Conservation (phyloP, 37 sponge, comb jelly and placozoan species). For the Theonella swinhoei region DNA sequence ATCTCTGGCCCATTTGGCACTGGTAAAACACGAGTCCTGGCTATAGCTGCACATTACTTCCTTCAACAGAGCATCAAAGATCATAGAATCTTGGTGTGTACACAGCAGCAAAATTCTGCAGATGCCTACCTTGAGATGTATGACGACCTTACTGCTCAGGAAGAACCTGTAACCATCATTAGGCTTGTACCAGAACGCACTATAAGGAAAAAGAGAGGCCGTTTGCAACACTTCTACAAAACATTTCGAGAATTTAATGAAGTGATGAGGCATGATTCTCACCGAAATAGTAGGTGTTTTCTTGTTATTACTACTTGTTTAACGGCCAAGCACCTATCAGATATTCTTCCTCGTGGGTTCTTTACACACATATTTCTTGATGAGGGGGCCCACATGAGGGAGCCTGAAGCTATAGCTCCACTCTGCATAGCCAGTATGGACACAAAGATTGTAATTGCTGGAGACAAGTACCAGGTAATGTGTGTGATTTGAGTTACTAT, state of each 20-base stretch:
- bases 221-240: not conserved
- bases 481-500: not conserved
- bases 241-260: not conserved
- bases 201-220: not conserved
- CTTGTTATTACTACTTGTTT: constrained; percentile 45
- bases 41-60: constrained; percentile 33
- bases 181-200: not conserved
- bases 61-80: not conserved
- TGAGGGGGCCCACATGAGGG: constrained; percentile 60
- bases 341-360: not conserved
- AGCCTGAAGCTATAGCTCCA: constrained; percentile 58
- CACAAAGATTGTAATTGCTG: constrained; percentile 67
- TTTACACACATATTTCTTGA: constrained; percentile 73
- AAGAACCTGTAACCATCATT: not conserved
- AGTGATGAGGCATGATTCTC: not conserved
- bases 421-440: constrained; percentile 33
- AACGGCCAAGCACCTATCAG: constrained; percentile 3
- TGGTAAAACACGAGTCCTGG: constrained; percentile 59
- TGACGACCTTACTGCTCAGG: not conserved
- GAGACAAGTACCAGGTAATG: constrained; percentile 56
- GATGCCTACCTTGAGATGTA: constrained; percentile 40
- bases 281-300: not conserved
- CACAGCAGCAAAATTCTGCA: constrained; percentile 57
- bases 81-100: constrained; percentile 29
- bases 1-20: constrained; percentile 65